phyloP scores from a whole-genome alignment of 2,113 vertebrate genomes.

The Tachysurus vachellii region DNA sequence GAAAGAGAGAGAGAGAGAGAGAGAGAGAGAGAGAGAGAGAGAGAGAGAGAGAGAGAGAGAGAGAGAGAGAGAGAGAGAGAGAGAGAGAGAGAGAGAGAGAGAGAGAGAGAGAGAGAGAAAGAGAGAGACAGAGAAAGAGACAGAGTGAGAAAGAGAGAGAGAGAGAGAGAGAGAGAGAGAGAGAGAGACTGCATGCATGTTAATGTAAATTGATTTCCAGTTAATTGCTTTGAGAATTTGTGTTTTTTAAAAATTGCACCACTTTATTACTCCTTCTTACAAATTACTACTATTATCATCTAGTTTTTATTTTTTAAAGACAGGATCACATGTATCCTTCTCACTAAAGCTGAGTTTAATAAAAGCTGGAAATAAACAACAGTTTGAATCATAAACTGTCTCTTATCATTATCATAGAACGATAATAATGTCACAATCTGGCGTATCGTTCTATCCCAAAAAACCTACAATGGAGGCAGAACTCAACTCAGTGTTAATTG shows the following conservation, averaged over 20 bases:
- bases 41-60: neutral
- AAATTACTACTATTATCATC: neutral
- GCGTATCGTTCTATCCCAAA: neutral
- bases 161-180: neutral
- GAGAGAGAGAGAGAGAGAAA: neutral
- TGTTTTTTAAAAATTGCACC: neutral
- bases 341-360: too few relatives aligned
- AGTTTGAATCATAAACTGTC: neutral
- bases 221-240: neutral
- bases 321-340: too few relatives aligned
- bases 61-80: neutral
- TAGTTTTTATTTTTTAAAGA: too few relatives aligned
- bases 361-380: too few relatives aligned
- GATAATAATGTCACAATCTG: neutral
- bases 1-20: neutral
- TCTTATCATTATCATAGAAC: too few relatives aligned
- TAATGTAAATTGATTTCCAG: constrained; percentile 11
- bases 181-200: neutral
- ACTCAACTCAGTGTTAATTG: neutral
- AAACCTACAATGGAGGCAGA: neutral
- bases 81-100: neutral
- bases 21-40: neutral
- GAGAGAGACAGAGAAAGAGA: neutral
- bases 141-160: neutral
- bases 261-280: neutral